Evolutionary conservation across 2,888 invertebrate genomes (phyloP), one percentile per base, ranked within the genome.

Genomic region (Nemotelus nigrinus): DNA sequence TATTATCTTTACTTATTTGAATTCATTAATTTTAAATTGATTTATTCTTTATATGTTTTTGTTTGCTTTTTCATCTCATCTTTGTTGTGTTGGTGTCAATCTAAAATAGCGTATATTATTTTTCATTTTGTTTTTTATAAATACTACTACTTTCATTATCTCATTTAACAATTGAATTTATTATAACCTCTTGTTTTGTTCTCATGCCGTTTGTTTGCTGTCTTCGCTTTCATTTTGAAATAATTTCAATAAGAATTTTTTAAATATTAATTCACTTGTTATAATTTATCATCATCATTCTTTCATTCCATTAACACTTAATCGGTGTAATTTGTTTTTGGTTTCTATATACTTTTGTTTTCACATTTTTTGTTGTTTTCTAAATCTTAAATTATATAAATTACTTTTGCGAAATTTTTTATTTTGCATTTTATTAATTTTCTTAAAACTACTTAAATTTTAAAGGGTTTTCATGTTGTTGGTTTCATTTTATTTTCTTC

Each of bases 291-390:
- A 80, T 74, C 77, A 80, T 25, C 25, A 25, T 25, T 25, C 25
- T 25, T 25, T 25, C 25, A 25, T 25, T 25, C 25, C 25, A 25
- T 25, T 25, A 80, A 80, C 80, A 80, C 80, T 80, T 80, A 76
- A 72, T 80, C 80, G 81, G 80, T 81, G 80, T 80, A 79, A 74
- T 81, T 80, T 79, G 79, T 47, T 80, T 78, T 81, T 81, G 77
- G 77, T 80, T 80, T 81, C 80, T 80, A 79, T 79, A 78, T 76
- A 50, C 77, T 50, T 25, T 25, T 78, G 47, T 77, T 75, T 72
- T 80, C 71, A 41, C 67, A 79, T 81, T 77, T 57, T 79, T 80
- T 79, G 78, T 77, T 79, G 77, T 78, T 72, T 79, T 77, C 77
- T 80, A 80, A 78, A 79, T 80, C 79, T 76, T 80, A 80, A 80